Conservation (phyloP, 2,113 vertebrate species). For the Gymnocephalus cernua region DNA sequence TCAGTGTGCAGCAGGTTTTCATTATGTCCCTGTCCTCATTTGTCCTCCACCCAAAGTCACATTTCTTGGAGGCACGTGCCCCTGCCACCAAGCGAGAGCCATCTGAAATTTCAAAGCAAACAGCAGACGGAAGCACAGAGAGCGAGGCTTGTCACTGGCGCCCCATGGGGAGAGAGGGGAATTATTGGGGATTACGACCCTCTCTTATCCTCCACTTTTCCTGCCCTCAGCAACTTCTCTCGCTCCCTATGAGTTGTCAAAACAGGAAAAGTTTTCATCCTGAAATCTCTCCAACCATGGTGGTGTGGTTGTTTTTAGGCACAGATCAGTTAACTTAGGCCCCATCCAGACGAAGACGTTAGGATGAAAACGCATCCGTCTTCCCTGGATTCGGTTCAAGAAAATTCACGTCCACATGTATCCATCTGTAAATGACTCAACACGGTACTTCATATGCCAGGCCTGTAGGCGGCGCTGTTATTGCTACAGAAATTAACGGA, state of each 20-base stretch:
- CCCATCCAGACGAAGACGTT: no score
- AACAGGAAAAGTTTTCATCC: slow-evolving; percentile 21
- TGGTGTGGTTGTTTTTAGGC: not conserved
- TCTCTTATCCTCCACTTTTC: slow-evolving; percentile 64
- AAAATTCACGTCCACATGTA: no score
- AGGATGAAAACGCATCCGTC: no score
- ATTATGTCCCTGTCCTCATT: slow-evolving; percentile 1
- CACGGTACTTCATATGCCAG: no score
- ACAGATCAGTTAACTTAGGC: no score
- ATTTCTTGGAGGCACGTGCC: slow-evolving; percentile 45
- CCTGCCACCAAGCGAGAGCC: not conserved
- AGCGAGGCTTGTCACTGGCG: not conserved
- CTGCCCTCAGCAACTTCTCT: slow-evolving; percentile 49
- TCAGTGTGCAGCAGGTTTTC: not conserved
- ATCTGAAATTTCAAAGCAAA: slow-evolving; percentile 59
- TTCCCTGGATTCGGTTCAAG: no score
- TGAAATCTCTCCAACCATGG: not conserved
- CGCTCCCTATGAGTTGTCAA: not conserved
- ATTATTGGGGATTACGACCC: slow-evolving; percentile 65
- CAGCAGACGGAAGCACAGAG: not conserved
- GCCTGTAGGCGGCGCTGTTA: no score
- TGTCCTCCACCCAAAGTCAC: slow-evolving; percentile 49
- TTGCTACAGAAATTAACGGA: no score
- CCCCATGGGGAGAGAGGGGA: slow-evolving; percentile 47
- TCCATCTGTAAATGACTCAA: no score